Evolutionary conservation across 2,888 invertebrate species (phyloP).

Genomic region (Cepaea hortensis): DNA sequence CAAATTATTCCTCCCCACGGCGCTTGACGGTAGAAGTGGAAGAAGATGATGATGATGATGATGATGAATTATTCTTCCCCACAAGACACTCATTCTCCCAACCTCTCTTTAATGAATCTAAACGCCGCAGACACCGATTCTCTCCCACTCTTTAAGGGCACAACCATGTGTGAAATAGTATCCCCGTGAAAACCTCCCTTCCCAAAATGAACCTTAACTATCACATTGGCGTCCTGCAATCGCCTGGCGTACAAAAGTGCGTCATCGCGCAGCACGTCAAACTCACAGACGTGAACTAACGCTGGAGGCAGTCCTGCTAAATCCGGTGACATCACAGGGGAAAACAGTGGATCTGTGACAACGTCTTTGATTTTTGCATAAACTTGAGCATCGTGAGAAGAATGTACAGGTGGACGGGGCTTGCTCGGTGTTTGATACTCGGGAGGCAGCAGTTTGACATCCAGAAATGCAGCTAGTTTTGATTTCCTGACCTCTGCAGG

Average conservation of each 20-base stretch:
- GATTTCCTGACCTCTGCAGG: constrained; percentile 51
- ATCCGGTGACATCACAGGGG: constrained; percentile 70
- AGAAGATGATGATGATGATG: too few species aligned
- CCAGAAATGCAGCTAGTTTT: constrained; percentile 45
- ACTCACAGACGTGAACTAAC: constrained; percentile 70
- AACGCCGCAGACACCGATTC: background rate
- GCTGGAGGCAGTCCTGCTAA: constrained; percentile 66
- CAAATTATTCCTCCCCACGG: too few species aligned
- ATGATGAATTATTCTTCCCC: too few species aligned
- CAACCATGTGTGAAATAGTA: background rate
- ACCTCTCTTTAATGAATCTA: background rate
- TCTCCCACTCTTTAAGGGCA: background rate
- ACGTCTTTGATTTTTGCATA: constrained; percentile 45
- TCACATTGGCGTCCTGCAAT: constrained; percentile 62
- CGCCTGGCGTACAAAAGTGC: constrained; percentile 69
- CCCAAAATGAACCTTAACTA: constrained; percentile 49
- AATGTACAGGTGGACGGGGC: background rate
- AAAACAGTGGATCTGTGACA: constrained; percentile 58
- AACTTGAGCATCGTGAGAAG: constrained; percentile 30
- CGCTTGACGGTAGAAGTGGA: too few species aligned
- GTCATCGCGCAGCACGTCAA: constrained; percentile 74
- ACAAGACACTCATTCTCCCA: background rate
- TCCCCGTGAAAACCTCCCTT: constrained; percentile 40
- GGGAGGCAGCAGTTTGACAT: constrained; percentile 40
- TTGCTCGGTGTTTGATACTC: constrained; percentile 6